A percentile compares a stretch with the other conserved stretches of the same genome.
Conservation (phyloP, 2,113 vertebrate genomes). For the Plotosus lineatus region DNA sequence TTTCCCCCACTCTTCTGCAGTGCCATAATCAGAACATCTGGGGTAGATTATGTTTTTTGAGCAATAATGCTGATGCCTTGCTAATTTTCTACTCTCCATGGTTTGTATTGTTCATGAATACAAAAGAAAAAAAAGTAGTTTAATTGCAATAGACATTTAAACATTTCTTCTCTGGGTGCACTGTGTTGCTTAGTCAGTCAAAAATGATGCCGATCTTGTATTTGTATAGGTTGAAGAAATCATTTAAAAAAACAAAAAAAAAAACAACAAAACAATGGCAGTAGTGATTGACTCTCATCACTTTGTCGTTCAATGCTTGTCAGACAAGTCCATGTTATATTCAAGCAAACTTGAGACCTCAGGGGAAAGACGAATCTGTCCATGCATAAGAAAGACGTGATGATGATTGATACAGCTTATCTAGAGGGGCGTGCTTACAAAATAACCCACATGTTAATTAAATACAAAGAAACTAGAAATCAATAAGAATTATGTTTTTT, state of each 20-base stretch:
- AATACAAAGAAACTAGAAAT: conserved; percentile 62
- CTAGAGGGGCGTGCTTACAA: conserved; percentile 54
- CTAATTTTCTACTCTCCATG: background rate
- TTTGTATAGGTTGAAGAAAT: conserved; percentile 69
- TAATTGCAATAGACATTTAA: conserved; percentile 31
- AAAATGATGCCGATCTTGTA: conserved; percentile 46
- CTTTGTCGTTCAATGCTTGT: conserved; percentile 69
- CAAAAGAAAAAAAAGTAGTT: conserved; percentile 33
- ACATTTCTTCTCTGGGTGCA: conserved; percentile 33
- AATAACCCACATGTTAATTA: conserved; percentile 57
- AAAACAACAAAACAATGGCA: too few relatives aligned
- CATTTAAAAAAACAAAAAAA: conserved; percentile 57
- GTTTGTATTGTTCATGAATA: background rate
- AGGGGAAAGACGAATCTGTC: conserved; percentile 47
- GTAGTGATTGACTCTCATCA: conserved; percentile 67
- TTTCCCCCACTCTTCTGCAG: too few relatives aligned
- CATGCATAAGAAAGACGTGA: conserved; percentile 56
- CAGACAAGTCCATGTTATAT: conserved; percentile 48
- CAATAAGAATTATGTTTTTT: conserved; percentile 61
- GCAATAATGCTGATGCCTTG: background rate
- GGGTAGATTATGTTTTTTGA: background rate
- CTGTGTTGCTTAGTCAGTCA: conserved; percentile 53
- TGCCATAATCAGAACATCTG: background rate
- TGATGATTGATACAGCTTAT: conserved; percentile 65
- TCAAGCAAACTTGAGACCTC: conserved; percentile 52